Base-by-base conservation (phyloP, 2,797 vertebrate species). In the Acanthurus leucopareius region DNA sequence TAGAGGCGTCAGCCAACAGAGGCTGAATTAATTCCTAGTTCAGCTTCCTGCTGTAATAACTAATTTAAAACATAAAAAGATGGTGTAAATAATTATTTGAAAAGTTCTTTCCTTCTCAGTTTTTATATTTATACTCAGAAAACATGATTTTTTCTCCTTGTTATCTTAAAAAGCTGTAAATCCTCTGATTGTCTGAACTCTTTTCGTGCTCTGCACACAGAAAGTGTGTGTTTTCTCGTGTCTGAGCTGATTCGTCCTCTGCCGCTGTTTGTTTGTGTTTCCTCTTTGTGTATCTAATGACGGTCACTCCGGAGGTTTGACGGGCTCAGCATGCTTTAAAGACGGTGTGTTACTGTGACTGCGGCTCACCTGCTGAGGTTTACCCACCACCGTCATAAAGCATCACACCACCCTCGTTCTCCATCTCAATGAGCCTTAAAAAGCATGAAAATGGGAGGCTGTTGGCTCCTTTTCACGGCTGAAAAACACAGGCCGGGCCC, bases 211-310 rank as follows among this genome's bases (percentile, higher is more conserved):
- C 25, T 25, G 25, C 25, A 25, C 25, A 25, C 25, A 25, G 25
- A 25, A 25, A 25, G 25, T 25, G 25, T 25, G 25, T 25, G 25
- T 58, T 59, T 70, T 58, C 44, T 59, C 15, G 44, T 15, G 14
- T 4, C 44, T 10, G 25, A 40, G 4, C 54, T 20, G 13, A 76
- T 68, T 72, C 65, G 72, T 42, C 73, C 14, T 79, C 74, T 71
- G 81, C 20, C 56, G 52, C 16, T 69, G 82, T 91, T 91, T 94
- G 92, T 94, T 95, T 95, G 86, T 89, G 84, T 94, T 92, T 86
- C 20, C 70, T 93, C 91, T 92, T 94, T 94, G 95, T 94, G 84
- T 83, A 69, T 71, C 58, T 94, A 95, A 95, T 82, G 92, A 92
- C 85, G 75, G 48, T n/a, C 85, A 76, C 89, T 88, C 89, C 87